Evolutionary conservation across 2,888 invertebrate species (phyloP), one percentile per base, ranked within the genome.

Genomic region (Caenorhabditis afra): DNA sequence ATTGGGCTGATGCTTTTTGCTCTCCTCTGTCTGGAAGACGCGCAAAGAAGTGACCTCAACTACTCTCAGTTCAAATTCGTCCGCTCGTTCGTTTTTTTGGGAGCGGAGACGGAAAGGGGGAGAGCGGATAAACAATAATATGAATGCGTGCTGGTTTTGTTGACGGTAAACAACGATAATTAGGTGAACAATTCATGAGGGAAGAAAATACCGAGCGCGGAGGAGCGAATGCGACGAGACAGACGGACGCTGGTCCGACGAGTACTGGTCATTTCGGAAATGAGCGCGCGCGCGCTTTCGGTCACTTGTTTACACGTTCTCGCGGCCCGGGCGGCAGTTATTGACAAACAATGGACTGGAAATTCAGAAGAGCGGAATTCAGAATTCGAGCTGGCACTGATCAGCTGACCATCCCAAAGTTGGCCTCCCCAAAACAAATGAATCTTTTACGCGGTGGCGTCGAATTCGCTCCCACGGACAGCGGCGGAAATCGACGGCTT

Each of bases 1-100:
- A 87, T 87, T 84, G 87, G 86, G 86, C 87, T 86, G 74, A 78
- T 29, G n/a, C 29, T 59, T 58, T 62, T 49, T 64, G 52, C 52
- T 1, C 7, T 29, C 7, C 7, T 29, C 29, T 7, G 3, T 29
- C 29, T 29, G 29, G 29, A 29, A 29, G 29, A 7, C 29, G 29
- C 7, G 4, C 3, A 29, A 29, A 29, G 29, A 29, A 29, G 29
- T 29, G 29, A 29, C 29, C 29, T 29, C 29, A 29, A 29, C 4
- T 7, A 29, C 29, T 29, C 29, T 29, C 29, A 29, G 29, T 29
- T 29, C 29, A 29, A 29, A 29, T 7, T 29, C 29, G 29, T 29
- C 7, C 29, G 29, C 29, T 29, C 29, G 29, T 7, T 29, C 29
- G 3, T 29, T 29, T 29, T 29, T 29, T 29, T 29, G 29, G 29